Base-by-base conservation (phyloP, 2,113 vertebrate species). In the Strigops habroptila region DNA sequence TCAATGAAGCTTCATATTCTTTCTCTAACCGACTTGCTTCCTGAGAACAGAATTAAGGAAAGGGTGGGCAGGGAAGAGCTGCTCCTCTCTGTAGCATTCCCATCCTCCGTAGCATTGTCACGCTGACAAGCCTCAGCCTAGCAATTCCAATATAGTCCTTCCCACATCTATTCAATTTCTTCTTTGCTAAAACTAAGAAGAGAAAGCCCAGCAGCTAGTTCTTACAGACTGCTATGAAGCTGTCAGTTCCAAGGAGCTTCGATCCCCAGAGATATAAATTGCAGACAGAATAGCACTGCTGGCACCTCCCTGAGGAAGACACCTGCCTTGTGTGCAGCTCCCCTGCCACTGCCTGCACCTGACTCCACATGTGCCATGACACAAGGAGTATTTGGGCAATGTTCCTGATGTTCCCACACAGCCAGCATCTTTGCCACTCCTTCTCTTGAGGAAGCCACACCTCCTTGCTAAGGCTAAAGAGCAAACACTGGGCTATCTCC, bases 1-100 rank as follows among this genome's bases (percentile, higher is more conserved):
- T 95, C 69, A 97, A 85, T 23, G 96, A 97, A 62, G 94, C 90
- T 82, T 97, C 95, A 33, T 96, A 96, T 84, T 98, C 97, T 89
- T 94, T 91, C 65, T 97, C 96, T 82, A 96, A 90, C 16, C 77
- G 74, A 91, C 90, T 97, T 82, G 97, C 78, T 73, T 98, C 97
- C 98, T 98, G 74, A 67, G 70, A 91, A 96, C 21, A 94, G 69
- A 94, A 89, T 23, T 30, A 91, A 75, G 90, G 64, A 8, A 92
- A 73, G 46, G 15, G 25, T 85, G 27, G 39, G 77, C 41, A 86
- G 21, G 37, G 44, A 86, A 87, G 65, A 87, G 35, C 53, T 86
- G 53, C 53, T 90, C 63, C 37, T 37, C 48, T 49, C 67, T 77
- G 30, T 14, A 81, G 27, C 5, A 3, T 25, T 86, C 35, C 52